Base-by-base conservation (phyloP, 2,888 invertebrate genomes). In the Eristalis pertinax region DNA sequence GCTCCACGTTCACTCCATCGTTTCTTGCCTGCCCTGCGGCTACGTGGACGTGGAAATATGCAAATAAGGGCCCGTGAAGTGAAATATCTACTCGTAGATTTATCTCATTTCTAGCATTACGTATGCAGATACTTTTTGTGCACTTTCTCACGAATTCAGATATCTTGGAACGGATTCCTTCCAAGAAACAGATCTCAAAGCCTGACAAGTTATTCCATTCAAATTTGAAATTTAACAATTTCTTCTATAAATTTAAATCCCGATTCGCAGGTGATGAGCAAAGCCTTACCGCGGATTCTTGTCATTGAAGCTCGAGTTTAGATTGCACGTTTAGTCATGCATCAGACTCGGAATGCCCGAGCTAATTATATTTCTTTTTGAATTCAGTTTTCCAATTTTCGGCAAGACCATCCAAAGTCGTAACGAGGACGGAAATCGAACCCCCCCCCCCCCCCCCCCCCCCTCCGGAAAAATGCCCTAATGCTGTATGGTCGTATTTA, bases 61-160 rank as follows among this genome's bases (percentile, higher is more conserved):
- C 78, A 83, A 86, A 86, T 86, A 75, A 67, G 56, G 83, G 78
- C 83, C 50, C 83, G 83, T 83, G 86, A 78, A 78, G 86, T 74
- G 75, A 86, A 86, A 86, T 86, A 86, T 79, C 83, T 73, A 35
- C 75, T 70, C 78, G 64, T 86, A 70, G 83, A 86, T 83, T 83
- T 86, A 86, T 83, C 86, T 86, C 83, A 65, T 74, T 78, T 72
- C 50, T 67, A 79, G 74, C 78, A 85, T 83, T 50, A 50, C 50
- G 50, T 83, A 86, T 86, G 78, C 70, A 75, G 86, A 78, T 72
- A 75, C 22, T 24, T 76, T 22, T 50, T 78, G 26, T 73, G 58
- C 78, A 67, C 83, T 67, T 77, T 68, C 50, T 19, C 19, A 8
- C 19, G 50, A 19, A 50, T 50, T 19, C 50, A 50, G 50, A 50